phyloP scores from a whole-genome alignment of 1,140 invertebrate species.

The Anthonomus grandis region DNA sequence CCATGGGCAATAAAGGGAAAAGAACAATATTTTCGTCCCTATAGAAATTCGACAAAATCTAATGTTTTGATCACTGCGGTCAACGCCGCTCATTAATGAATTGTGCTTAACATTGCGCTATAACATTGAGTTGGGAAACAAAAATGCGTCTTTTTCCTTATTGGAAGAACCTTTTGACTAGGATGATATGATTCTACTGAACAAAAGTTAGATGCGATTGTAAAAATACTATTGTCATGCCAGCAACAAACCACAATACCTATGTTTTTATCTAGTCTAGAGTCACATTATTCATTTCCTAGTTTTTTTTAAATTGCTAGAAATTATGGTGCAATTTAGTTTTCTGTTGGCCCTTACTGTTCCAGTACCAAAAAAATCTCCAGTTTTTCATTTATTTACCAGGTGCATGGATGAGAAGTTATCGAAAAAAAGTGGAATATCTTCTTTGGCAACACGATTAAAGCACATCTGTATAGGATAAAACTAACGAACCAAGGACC shows the following conservation, averaged over 20 bases:
- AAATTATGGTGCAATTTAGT: constrained; percentile 17
- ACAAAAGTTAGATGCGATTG: constrained; percentile 29
- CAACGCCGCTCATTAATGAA: constrained; percentile 40
- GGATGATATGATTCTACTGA: constrained; percentile 35
- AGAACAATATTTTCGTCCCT: constrained; percentile 29
- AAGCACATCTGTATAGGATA: constrained; percentile 7
- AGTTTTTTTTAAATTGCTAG: constrained; percentile 7
- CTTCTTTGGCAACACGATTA: background rate
- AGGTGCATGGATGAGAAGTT: constrained; percentile 21
- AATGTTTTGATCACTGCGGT: constrained; percentile 27
- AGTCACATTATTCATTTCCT: constrained; percentile 1
- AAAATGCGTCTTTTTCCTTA: constrained; percentile 37
- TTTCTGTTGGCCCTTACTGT: constrained; percentile 24
- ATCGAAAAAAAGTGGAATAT: constrained; percentile 8
- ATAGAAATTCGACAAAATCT: constrained; percentile 20
- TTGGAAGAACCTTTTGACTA: constrained; percentile 38
- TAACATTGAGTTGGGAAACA: constrained; percentile 38
- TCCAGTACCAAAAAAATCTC: constrained; percentile 7
- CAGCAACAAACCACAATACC: too few species aligned
- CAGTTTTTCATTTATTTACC: constrained; percentile 17
- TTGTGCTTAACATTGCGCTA: constrained; percentile 41
- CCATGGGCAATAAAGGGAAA: constrained; percentile 39
- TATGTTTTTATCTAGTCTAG: constrained; percentile 17
- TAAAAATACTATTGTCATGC: too few species aligned
- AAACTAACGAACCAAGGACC: constrained; percentile 2